Conservation (phyloP, 2,888 invertebrate species). For the Elmis aenea region DNA sequence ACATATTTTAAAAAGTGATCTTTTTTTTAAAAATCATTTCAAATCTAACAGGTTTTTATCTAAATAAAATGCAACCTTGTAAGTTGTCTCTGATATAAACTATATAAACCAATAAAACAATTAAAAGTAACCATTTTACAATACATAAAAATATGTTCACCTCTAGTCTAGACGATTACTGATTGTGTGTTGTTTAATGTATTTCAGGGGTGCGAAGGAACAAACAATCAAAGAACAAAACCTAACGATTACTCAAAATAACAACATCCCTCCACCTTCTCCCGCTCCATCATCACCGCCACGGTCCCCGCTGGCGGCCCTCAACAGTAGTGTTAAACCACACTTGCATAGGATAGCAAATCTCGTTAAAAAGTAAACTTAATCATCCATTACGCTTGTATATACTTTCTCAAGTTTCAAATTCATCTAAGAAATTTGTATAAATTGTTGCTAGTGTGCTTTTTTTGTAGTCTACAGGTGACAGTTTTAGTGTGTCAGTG, state of each 20-base stretch:
- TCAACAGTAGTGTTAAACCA: constrained; percentile 45
- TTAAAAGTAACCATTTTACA: too few relatives aligned
- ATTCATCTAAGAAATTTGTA: constrained; percentile 14
- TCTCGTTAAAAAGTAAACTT: constrained; percentile 45
- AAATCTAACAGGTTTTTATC: too few relatives aligned
- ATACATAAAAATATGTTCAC: too few relatives aligned
- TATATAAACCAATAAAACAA: too few relatives aligned
- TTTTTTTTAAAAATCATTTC: too few relatives aligned
- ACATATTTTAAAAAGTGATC: too few relatives aligned
- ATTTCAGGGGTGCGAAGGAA: constrained; percentile 50
- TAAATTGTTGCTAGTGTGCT: constrained; percentile 16
- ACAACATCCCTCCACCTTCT: constrained; percentile 39
- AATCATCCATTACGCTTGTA: constrained; percentile 12
- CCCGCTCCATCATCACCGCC: constrained; percentile 40
- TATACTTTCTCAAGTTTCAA: constrained; percentile 15
- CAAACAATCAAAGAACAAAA: constrained; percentile 47
- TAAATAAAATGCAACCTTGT: too few relatives aligned
- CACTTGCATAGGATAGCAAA: constrained; percentile 48
- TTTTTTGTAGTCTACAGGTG: constrained; percentile 20
- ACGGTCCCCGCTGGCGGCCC: constrained; percentile 40
- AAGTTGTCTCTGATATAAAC: too few relatives aligned
- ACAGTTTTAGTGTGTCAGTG: too few relatives aligned
- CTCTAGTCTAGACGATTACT: not conserved
- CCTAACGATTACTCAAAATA: constrained; percentile 31
- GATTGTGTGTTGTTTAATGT: constrained; percentile 13